phyloP scores from a whole-genome alignment of 2,888 invertebrate genomes.

The Acanthosoma haemorrhoidale region DNA sequence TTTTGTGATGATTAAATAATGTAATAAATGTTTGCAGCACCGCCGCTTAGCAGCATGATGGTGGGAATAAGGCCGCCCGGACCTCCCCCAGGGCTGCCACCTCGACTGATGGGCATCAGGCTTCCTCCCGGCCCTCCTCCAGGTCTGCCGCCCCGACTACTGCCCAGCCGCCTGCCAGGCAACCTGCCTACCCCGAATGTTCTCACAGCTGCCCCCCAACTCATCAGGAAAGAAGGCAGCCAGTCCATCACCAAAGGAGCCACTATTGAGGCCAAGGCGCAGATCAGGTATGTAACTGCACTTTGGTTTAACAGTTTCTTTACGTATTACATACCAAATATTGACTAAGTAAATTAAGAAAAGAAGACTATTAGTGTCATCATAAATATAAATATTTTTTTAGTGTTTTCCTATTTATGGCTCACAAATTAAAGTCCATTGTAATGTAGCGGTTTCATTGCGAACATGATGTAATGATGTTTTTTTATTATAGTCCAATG shows the following conservation, averaged over 20 bases:
- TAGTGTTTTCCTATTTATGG: too few species aligned
- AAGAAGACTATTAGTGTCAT: too few species aligned
- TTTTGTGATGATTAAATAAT: too few species aligned
- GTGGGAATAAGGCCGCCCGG: conserved; percentile 50
- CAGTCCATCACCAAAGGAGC: conserved; percentile 52
- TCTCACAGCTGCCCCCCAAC: conserved; percentile 73
- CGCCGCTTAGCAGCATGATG: conserved; percentile 46
- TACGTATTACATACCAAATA: too few species aligned
- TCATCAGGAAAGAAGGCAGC: conserved; percentile 64
- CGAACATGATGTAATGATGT: too few species aligned
- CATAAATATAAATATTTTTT: too few species aligned
- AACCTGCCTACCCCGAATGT: conserved; percentile 57
- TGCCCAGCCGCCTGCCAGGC: conserved; percentile 33
- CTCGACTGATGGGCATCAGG: conserved; percentile 58
- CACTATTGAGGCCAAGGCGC: conserved; percentile 94
- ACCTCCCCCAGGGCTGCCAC: conserved; percentile 58
- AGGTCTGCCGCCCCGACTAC: conserved; percentile 44
- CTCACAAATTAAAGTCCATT: too few species aligned
- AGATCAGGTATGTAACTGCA: conserved; percentile 57
- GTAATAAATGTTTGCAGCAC: conserved; percentile 46
- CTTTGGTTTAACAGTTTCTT: too few species aligned
- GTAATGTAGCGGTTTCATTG: too few species aligned
- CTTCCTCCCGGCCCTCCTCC: conserved; percentile 64
- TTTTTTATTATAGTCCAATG: too few species aligned
- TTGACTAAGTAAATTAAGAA: too few species aligned